These are phyloP conservation scores for Acanthoscelides obtectus DNA, from an alignment of 2,888 invertebrate species.

Conservation along the genomic window DNA sequence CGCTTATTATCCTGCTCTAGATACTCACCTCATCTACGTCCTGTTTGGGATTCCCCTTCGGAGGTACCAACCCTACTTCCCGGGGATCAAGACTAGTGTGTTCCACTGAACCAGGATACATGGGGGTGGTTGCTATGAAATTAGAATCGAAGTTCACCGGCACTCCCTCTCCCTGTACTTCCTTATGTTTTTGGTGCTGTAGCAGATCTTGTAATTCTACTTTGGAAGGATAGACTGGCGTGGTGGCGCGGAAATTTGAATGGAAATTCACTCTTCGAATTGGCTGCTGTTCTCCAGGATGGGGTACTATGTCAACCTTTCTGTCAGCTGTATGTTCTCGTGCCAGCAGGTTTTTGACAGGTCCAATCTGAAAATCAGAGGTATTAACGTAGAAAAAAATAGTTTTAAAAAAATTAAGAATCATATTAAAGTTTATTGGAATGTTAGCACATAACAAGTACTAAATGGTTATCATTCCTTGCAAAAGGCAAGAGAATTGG, in stretches of 20 bases:
- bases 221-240: constrained; percentile 31
- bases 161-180: neutral
- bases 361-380: neutral
- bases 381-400: too few relatives aligned
- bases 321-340: neutral
- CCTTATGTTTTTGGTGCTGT: neutral
- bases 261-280: constrained; percentile 22
- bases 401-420: too few relatives aligned
- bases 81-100: constrained; percentile 23
- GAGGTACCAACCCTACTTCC: constrained; percentile 29
- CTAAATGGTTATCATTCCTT: too few relatives aligned
- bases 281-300: neutral
- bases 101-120: constrained; percentile 33
- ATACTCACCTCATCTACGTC: neutral
- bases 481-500: too few relatives aligned
- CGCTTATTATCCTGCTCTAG: neutral
- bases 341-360: neutral
- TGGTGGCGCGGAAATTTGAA: constrained; percentile 30
- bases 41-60: constrained; percentile 13
- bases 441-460: too few relatives aligned
- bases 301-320: neutral
- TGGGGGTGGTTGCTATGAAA: constrained; percentile 33
- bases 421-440: too few relatives aligned
- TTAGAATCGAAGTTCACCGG: constrained; percentile 29
- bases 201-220: constrained; percentile 15